Evolutionary conservation across 2,888 invertebrate genomes (phyloP), one percentile per base, ranked within the genome.

Genomic region (Therioaphis trifolii): DNA sequence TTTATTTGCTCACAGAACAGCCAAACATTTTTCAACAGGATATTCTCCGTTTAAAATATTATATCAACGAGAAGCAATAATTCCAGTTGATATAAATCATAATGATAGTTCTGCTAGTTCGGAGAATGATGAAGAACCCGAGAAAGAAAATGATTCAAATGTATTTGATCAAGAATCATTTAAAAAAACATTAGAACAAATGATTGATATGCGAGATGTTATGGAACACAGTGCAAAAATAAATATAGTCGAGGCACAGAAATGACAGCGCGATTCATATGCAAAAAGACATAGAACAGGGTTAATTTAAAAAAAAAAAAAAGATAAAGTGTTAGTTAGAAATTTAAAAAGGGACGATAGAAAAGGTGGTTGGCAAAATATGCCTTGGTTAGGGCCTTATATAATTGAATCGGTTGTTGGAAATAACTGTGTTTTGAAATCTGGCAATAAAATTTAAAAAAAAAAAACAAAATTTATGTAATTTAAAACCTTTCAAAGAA

Each of bases 41-140:
- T 68, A 40, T n/a, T 18, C 68, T 12, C 68, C 35, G 4, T 68
- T 68, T 43, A 21, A 68, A 68, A 21, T 68, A n/a, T 14, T 68
- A 12, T 68, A 68, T 4, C 40, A 43, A 68, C 68, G 68, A 9
- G 68, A 68, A n/a, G 21, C 68, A 7, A 43, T 12, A 1, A 12
- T 68, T 2, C 68, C 43, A 15, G 15, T 68, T 21, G 68, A 68
- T 68, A 21, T 68, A 5, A 4, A 68, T 43, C 15, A 12, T 14
- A 14, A 4, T 9, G 43, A 43, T n/a, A 43, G 43, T 9, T 9
- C 43, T 43, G 43, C n/a, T n/a, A 43, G 11, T 43, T 43, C 43
- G 11, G 11, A 9, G 11, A n/a, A 21, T 35, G 1, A 35, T 15
- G 21, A 21, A 18, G 15, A 2, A 24, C 0, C 7, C 0, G 5